Evolutionary conservation across 2,797 vertebrate species (phyloP).

Genomic region (Gobio occitaniae): DNA sequence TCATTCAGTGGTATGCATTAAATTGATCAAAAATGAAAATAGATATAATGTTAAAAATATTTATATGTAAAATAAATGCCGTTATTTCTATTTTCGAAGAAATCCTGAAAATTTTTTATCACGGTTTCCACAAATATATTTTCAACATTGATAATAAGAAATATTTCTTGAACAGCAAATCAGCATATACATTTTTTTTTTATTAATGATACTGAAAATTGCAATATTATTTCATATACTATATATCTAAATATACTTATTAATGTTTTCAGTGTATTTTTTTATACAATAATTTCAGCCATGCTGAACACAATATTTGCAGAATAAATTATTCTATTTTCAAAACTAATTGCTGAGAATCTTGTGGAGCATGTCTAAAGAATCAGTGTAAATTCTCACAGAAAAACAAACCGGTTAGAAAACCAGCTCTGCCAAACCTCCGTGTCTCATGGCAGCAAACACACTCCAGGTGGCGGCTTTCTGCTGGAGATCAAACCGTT

Average conservation of each 20-base stretch:
- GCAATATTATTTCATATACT: too few species aligned
- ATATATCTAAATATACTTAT: too few species aligned
- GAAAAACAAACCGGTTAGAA: neutral
- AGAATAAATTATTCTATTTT: neutral
- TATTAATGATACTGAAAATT: neutral
- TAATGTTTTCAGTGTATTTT: neutral
- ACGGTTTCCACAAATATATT: too few species aligned
- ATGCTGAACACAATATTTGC: neutral
- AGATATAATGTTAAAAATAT: too few species aligned
- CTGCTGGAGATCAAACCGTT: constrained; percentile 20
- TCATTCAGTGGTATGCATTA: too few species aligned
- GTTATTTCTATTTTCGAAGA: too few species aligned
- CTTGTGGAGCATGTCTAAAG: neutral
- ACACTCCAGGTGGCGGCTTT: constrained; percentile 8
- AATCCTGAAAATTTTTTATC: too few species aligned
- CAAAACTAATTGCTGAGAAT: neutral
- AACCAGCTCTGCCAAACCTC: constrained; percentile 5
- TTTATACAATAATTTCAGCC: neutral
- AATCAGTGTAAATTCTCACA: neutral
- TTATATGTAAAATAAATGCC: too few species aligned
- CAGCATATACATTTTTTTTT: neutral
- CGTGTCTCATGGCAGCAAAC: neutral
- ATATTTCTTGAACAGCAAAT: neutral
- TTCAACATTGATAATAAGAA: neutral
- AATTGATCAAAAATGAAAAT: too few species aligned